Evolutionary conservation across 2,113 vertebrate genomes (phyloP).

Genomic region (Nerophis lumbriciformis): DNA sequence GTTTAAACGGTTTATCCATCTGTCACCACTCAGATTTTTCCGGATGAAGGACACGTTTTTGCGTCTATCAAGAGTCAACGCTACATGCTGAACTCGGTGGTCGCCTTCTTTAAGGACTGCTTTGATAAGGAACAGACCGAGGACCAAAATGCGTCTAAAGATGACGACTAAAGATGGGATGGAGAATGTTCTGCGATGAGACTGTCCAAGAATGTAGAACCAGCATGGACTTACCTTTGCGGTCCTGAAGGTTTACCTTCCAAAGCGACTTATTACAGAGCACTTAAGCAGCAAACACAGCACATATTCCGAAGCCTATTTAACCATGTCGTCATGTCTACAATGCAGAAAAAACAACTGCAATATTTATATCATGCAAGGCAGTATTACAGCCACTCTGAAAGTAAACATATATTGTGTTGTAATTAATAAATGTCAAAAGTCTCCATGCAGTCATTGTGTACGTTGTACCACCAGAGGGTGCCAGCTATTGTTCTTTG

Average conservation of each 20-base stretch:
- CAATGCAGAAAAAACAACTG: too few relatives aligned
- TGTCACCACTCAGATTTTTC: constrained; percentile 62
- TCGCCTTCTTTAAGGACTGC: constrained; percentile 67
- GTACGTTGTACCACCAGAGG: too few relatives aligned
- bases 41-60: constrained; percentile 69
- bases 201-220: constrained; percentile 7
- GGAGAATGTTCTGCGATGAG: neutral
- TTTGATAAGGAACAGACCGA: constrained; percentile 41
- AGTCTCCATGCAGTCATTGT: too few relatives aligned
- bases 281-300: neutral
- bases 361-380: too few relatives aligned
- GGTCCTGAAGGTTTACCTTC: constrained; percentile 7
- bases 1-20: neutral
- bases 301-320: neutral
- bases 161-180: constrained; percentile 42
- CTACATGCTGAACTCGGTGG: constrained; percentile 58
- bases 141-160: constrained; percentile 23
- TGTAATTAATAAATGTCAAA: too few relatives aligned
- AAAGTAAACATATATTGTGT: too few relatives aligned
- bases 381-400: too few relatives aligned
- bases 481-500: too few relatives aligned
- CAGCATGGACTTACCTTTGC: constrained; percentile 2
- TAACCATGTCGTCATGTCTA: too few relatives aligned
- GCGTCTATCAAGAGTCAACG: constrained; percentile 34
- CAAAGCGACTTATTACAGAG: neutral